Percentiles rank a stretch among this genome's conserved stretches.
phyloP scores from a whole-genome alignment of 1,140 invertebrate genomes.

The Pseudobourletiella spinata region DNA sequence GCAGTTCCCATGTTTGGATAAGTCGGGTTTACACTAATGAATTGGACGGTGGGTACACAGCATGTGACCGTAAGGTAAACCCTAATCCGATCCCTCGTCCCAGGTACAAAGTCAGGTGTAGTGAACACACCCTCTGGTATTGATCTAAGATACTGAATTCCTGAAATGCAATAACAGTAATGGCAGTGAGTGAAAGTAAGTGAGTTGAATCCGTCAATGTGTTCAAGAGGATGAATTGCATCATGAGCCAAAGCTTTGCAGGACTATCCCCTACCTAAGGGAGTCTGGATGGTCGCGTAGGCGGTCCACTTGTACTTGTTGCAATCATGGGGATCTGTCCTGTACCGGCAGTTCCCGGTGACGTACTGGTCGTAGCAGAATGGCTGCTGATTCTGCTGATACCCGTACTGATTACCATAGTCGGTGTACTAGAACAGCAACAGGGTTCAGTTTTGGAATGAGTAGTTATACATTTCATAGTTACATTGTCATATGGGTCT shows the following conservation, averaged over 20 bases:
- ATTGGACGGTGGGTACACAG: conserved; percentile 21
- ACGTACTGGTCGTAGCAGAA: conserved; percentile 29
- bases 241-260: neutral
- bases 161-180: conserved; percentile 1
- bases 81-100: conserved; percentile 15
- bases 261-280: neutral
- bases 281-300: conserved; percentile 23
- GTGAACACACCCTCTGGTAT: conserved; percentile 20
- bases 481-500: too few species aligned
- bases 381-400: conserved; percentile 6
- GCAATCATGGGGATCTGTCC: conserved; percentile 23
- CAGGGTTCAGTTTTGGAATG: too few species aligned
- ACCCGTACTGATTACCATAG: neutral
- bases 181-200: neutral
- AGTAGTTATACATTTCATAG: too few species aligned
- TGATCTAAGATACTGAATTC: conserved; percentile 10
- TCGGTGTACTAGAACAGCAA: too few species aligned
- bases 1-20: neutral
- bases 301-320: conserved; percentile 29
- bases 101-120: conserved; percentile 11
- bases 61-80: conserved; percentile 24
- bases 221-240: neutral
- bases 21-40: conserved; percentile 15
- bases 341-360: conserved; percentile 25
- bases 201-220: neutral